Conservation (phyloP, 1,140 invertebrate species). For the Plectus sambesii region DNA sequence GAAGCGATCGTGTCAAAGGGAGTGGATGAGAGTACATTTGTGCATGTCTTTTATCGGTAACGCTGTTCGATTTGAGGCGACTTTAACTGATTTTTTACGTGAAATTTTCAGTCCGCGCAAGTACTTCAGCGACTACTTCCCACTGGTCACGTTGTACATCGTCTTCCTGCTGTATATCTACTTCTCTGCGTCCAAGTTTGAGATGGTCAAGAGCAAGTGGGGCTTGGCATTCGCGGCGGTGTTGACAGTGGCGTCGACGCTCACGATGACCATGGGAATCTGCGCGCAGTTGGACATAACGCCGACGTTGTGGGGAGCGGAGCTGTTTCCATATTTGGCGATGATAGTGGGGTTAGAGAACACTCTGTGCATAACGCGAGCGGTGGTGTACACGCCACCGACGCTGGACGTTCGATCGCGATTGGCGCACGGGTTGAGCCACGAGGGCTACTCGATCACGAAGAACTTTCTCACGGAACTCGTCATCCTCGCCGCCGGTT, state of each 20-base stretch:
- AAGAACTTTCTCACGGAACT: conserved; percentile 38
- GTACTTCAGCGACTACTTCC: too few relatives aligned
- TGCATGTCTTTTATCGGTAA: too few relatives aligned
- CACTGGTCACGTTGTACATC: too few relatives aligned
- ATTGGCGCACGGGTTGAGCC: conserved; percentile 31
- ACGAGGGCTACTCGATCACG: conserved; percentile 25
- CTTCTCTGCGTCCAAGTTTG: conserved; percentile 54
- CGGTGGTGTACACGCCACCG: conserved; percentile 37
- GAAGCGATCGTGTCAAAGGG: conserved; percentile 21
- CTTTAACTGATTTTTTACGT: too few relatives aligned
- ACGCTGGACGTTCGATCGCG: conserved; percentile 32
- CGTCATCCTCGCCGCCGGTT: conserved; percentile 26
- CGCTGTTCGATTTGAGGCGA: too few relatives aligned
- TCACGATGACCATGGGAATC: conserved; percentile 82
- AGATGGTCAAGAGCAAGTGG: conserved; percentile 78
- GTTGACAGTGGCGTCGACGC: conserved; percentile 70
- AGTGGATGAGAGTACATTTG: too few relatives aligned
- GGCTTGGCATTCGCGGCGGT: conserved; percentile 77
- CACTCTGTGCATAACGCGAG: conserved; percentile 55
- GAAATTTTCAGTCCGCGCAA: too few relatives aligned
- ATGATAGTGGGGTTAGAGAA: conserved; percentile 91
- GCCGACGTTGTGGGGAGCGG: conserved; percentile 52
- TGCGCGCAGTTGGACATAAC: conserved; percentile 73
- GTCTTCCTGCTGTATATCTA: conserved; percentile 13
- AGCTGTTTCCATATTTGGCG: conserved; percentile 83